phyloP scores from a whole-genome alignment of 2,888 invertebrate genomes.

The Ophraella communa region DNA sequence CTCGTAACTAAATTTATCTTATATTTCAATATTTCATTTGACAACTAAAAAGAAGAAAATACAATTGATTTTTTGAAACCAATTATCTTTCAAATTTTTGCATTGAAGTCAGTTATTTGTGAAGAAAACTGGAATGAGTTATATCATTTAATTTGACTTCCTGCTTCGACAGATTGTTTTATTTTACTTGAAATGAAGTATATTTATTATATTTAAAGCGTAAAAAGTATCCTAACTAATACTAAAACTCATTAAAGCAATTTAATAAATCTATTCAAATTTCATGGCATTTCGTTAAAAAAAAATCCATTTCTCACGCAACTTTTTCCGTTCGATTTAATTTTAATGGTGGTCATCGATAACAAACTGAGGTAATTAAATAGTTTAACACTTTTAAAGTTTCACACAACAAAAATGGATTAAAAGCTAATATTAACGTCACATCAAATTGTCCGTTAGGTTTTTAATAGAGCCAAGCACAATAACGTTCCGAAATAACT shows the following conservation, averaged over 20 bases:
- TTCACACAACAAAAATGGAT: constrained; percentile 21
- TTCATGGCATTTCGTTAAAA: neutral
- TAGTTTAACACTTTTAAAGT: constrained; percentile 15
- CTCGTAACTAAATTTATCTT: too few relatives aligned
- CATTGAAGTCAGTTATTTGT: too few relatives aligned
- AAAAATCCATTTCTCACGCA: neutral
- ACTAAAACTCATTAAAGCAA: too few relatives aligned
- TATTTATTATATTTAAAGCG: too few relatives aligned
- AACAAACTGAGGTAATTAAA: constrained; percentile 19
- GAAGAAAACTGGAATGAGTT: too few relatives aligned
- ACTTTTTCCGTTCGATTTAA: neutral
- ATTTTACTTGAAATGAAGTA: too few relatives aligned
- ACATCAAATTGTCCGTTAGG: constrained; percentile 10
- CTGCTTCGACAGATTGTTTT: too few relatives aligned
- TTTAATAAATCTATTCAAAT: neutral
- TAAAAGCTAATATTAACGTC: constrained; percentile 16
- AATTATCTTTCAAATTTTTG: too few relatives aligned
- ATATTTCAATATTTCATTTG: too few relatives aligned
- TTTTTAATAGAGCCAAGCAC: neutral
- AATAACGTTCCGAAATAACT: neutral
- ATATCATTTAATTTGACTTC: too few relatives aligned
- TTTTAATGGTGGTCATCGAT: neutral
- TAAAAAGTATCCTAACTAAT: neutral
- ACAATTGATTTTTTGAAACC: too few relatives aligned
- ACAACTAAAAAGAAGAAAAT: too few relatives aligned